These are phyloP conservation scores for Petrocephalus sullivani DNA, from an alignment of 2,797 vertebrate species.

Conservation along the genomic window DNA sequence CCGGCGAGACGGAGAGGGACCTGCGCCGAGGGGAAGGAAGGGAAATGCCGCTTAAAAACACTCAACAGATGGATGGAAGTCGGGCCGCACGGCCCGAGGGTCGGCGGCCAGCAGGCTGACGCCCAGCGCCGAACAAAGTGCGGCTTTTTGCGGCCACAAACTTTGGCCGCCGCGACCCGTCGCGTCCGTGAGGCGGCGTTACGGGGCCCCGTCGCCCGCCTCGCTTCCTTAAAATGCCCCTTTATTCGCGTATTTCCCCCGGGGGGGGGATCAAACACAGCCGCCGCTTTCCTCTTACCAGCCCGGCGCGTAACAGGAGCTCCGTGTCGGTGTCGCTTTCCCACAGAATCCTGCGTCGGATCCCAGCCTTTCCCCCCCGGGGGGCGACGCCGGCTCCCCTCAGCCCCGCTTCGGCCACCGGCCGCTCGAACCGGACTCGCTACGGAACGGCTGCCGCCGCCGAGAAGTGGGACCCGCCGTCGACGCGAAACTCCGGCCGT, in stretches of 20 bases:
- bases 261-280: conserved; percentile 22
- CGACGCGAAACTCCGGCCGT: conserved; percentile 57
- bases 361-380: conserved; percentile 25
- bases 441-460: conserved; percentile 27
- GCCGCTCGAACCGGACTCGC: background rate
- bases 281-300: background rate
- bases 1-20: background rate
- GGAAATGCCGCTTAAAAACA: background rate
- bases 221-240: no score
- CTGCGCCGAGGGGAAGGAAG: background rate
- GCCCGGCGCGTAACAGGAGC: conserved; percentile 14
- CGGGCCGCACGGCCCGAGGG: background rate
- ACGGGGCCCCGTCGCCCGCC: no score
- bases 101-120: conserved; percentile 10
- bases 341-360: conserved; percentile 54
- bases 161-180: background rate
- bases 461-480: conserved; percentile 37
- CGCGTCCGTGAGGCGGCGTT: no score
- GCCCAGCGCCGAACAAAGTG: background rate
- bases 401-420: background rate
- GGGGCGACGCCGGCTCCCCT: background rate
- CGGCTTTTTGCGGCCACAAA: background rate
- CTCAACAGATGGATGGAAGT: background rate
- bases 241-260: conserved; percentile 12
- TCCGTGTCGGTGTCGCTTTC: conserved; percentile 38